phyloP scores from a whole-genome alignment of 2,888 invertebrate genomes.

The Caenorhabditis japonica region DNA sequence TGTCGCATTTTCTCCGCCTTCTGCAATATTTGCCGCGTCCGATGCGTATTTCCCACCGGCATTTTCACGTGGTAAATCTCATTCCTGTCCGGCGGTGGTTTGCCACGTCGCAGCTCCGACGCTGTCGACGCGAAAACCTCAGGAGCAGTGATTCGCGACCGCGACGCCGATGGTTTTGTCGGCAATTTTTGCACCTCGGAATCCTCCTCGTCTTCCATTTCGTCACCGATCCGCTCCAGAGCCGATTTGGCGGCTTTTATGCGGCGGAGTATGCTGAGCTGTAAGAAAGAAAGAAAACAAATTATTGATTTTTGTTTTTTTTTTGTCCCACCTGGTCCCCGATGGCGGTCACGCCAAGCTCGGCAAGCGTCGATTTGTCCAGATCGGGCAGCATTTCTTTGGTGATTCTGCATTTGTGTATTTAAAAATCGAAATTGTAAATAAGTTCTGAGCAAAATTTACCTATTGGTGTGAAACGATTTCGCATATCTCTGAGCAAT shows the following conservation, averaged over 20 bases:
- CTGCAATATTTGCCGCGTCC: constrained; percentile 64
- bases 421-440: neutral
- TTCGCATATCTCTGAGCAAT: constrained; percentile 52
- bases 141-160: constrained; percentile 35
- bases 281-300: constrained; percentile 1
- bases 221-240: constrained; percentile 4
- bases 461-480: constrained; percentile 53
- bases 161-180: too few species aligned
- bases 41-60: constrained; percentile 68
- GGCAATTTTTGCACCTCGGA: neutral
- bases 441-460: neutral
- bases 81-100: constrained; percentile 63
- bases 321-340: constrained; percentile 70
- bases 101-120: constrained; percentile 44
- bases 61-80: constrained; percentile 74
- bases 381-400: constrained; percentile 65
- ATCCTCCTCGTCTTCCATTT: constrained; percentile 8
- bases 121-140: neutral
- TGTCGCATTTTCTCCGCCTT: constrained; percentile 58
- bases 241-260: constrained; percentile 39
- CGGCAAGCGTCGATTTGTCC: constrained; percentile 62
- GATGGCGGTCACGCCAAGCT: constrained; percentile 64
- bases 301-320: neutral
- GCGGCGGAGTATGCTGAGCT: constrained; percentile 53
- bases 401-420: constrained; percentile 59